phyloP scores from a whole-genome alignment of 2,113 vertebrate species.

The Copsychus sechellarum region DNA sequence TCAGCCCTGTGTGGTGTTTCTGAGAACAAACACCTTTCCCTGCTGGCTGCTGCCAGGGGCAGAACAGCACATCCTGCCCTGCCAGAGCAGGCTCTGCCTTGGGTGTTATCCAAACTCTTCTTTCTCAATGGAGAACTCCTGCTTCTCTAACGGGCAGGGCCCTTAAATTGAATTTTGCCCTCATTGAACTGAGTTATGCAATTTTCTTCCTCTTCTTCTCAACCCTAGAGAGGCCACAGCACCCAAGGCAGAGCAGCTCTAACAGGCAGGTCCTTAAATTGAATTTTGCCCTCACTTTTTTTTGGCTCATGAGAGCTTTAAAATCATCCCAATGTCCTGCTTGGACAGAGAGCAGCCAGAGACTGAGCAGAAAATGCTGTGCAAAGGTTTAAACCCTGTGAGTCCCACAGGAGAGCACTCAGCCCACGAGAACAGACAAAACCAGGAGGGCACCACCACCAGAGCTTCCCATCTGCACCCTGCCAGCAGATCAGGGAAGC shows the following conservation, averaged over 20 bases:
- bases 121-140: neutral
- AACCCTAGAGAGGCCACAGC: neutral
- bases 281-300: no score
- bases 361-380: neutral
- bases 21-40: neutral
- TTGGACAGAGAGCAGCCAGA: neutral
- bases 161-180: neutral
- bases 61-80: neutral
- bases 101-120: neutral
- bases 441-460: neutral
- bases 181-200: neutral
- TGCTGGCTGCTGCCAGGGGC: neutral
- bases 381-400: neutral
- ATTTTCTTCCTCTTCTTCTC: neutral
- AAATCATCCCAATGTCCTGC: neutral
- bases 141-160: neutral
- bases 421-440: neutral
- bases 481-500: neutral
- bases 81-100: neutral
- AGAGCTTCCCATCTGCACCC: neutral
- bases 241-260: no score
- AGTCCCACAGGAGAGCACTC: neutral
- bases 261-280: no score
- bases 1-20: fast-evolving
- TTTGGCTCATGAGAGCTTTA: neutral